phyloP scores from a whole-genome alignment of 1,140 invertebrate species.

The Delia radicum region DNA sequence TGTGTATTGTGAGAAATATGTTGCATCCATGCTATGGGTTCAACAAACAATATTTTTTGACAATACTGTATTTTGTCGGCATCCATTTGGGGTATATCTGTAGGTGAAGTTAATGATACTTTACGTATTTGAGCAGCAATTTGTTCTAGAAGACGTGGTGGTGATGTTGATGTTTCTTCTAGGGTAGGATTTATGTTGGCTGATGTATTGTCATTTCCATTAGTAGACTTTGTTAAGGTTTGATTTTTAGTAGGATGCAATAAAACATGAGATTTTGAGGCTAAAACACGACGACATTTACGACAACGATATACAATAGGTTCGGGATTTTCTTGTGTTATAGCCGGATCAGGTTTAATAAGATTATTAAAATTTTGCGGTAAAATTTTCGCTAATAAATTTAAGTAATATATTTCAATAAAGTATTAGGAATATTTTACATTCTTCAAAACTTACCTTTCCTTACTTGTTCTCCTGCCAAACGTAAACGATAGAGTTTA shows the following conservation, averaged over 20 bases:
- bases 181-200: constrained; percentile 28
- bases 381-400: constrained; percentile 71
- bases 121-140: constrained; percentile 50
- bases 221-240: background rate
- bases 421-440: background rate
- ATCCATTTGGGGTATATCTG: constrained; percentile 29
- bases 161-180: constrained; percentile 30
- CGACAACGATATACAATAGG: constrained; percentile 79
- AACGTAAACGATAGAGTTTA: constrained; percentile 73
- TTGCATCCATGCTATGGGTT: constrained; percentile 81
- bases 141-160: constrained; percentile 44
- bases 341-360: constrained; percentile 77
- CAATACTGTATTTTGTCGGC: constrained; percentile 58
- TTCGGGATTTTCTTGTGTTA: constrained; percentile 73
- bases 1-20: constrained; percentile 67
- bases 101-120: constrained; percentile 31
- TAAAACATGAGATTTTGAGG: constrained; percentile 75
- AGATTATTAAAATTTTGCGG: constrained; percentile 74
- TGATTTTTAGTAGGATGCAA: constrained; percentile 59
- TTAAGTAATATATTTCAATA: background rate
- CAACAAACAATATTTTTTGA: constrained; percentile 73
- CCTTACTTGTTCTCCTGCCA: constrained; percentile 77
- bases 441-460: constrained; percentile 60
- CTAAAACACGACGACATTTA: constrained; percentile 75
- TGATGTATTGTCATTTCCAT: background rate